A percentile compares a stretch with the other conserved stretches of the same genome.
These are phyloP conservation scores for Salvelinus namaycush DNA, from an alignment of 2,113 vertebrate genomes.

Conservation along the genomic window DNA sequence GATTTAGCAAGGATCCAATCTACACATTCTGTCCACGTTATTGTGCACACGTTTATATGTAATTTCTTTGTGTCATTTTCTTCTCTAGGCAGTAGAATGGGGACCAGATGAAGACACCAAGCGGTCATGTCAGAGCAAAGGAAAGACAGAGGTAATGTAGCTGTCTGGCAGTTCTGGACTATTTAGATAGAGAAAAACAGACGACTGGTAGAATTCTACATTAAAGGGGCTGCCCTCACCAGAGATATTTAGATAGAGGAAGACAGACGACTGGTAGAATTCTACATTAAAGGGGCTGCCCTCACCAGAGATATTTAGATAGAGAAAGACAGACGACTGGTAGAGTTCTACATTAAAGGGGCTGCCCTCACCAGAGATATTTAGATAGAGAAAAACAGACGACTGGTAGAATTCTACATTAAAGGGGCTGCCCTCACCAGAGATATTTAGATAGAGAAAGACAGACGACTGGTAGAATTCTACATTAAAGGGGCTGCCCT, in stretches of 20 bases:
- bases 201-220: not conserved
- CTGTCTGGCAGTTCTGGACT: no score
- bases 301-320: no score
- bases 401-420: not conserved
- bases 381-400: no score
- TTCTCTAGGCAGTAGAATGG: conserved; percentile 86
- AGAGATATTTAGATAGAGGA: no score
- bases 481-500: not conserved
- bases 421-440: not conserved
- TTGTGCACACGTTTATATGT: not conserved
- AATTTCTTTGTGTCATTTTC: not conserved
- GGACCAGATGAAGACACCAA: conserved; percentile 87
- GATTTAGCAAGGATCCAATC: no score
- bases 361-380: no score
- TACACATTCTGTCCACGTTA: no score
- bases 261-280: not conserved
- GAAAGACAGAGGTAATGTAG: conserved; percentile 87
- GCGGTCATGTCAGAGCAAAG: conserved; percentile 93
- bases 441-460: no score
- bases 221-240: not conserved
- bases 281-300: not conserved
- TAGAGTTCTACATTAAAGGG: no score
- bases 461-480: not conserved
- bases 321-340: no score
- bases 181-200: no score